A percentile compares a stretch with the other conserved stretches of the same genome.
These are phyloP conservation scores for Gryllus longicercus DNA, from an alignment of 2,888 invertebrate genomes.

Conservation along the genomic window DNA sequence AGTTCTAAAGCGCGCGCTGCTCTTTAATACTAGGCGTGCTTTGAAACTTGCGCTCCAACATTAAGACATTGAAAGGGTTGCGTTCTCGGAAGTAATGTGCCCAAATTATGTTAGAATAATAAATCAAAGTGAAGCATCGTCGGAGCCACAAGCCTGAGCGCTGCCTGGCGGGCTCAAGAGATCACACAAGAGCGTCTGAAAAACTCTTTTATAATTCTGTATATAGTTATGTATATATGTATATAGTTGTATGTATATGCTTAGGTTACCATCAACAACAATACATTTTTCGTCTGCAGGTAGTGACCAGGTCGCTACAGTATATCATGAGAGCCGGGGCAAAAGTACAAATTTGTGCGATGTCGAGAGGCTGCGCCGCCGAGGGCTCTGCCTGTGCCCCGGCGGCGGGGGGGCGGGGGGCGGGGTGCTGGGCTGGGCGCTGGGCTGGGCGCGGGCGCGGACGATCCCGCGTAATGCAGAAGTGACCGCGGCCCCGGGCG, in stretches of 20 bases:
- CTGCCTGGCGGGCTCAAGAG: not conserved
- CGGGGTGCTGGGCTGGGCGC: not conserved
- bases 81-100: no score
- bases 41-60: no score
- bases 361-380: not conserved
- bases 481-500: not conserved
- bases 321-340: not conserved
- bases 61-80: no score
- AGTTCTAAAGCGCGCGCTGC: no score
- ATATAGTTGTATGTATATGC: not conserved
- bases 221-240: slow-evolving; percentile 17
- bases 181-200: slow-evolving; percentile 8
- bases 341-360: not conserved
- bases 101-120: no score
- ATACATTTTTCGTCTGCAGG: not conserved
- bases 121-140: no score
- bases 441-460: not conserved
- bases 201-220: slow-evolving; percentile 2
- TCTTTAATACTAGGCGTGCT: no score
- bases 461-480: slow-evolving; percentile 6
- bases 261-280: slow-evolving; percentile 10
- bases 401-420: not conserved
- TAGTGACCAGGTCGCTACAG: not conserved
- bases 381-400: slow-evolving; percentile 8
- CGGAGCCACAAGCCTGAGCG: no score